phyloP scores from a whole-genome alignment of 1,140 invertebrate species.

The Teleopsis dalmanni region DNA sequence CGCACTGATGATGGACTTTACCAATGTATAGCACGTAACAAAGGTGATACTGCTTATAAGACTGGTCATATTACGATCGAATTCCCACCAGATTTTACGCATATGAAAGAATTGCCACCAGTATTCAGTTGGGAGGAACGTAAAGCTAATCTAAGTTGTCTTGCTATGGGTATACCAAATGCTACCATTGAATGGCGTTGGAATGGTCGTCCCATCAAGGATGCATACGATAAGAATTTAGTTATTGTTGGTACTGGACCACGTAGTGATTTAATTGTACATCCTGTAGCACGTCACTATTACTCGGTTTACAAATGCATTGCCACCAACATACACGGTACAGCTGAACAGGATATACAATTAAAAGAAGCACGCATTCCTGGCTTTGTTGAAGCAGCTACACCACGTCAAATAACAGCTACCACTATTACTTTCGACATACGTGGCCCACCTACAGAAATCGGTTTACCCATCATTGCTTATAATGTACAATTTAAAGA shows the following conservation, averaged over 20 bases:
- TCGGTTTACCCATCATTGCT: conserved; percentile 64
- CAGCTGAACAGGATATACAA: conserved; percentile 56
- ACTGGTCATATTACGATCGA: conserved; percentile 79
- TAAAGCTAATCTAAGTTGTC: conserved; percentile 77
- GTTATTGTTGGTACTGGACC: conserved; percentile 59
- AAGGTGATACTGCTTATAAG: conserved; percentile 61
- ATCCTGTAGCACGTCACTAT: conserved; percentile 53
- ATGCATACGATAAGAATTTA: conserved; percentile 50
- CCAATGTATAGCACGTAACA: conserved; percentile 75
- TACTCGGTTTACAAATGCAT: conserved; percentile 76
- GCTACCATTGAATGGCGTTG: conserved; percentile 81
- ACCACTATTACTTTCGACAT: conserved; percentile 77
- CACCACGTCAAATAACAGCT: conserved; percentile 62
- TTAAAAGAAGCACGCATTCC: conserved; percentile 64
- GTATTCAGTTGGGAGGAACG: conserved; percentile 73
- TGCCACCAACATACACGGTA: conserved; percentile 70
- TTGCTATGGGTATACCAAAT: conserved; percentile 72
- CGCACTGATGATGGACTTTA: conserved; percentile 80
- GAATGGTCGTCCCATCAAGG: conserved; percentile 47
- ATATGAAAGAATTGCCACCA: conserved; percentile 59
- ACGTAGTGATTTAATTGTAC: conserved; percentile 59
- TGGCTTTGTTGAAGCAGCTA: conserved; percentile 46
- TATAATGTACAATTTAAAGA: conserved; percentile 70
- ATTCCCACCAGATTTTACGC: conserved; percentile 70
- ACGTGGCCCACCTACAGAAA: conserved; percentile 59